Evolutionary conservation across 2,797 vertebrate genomes (phyloP).

Genomic region (Erithacus rubecula): DNA sequence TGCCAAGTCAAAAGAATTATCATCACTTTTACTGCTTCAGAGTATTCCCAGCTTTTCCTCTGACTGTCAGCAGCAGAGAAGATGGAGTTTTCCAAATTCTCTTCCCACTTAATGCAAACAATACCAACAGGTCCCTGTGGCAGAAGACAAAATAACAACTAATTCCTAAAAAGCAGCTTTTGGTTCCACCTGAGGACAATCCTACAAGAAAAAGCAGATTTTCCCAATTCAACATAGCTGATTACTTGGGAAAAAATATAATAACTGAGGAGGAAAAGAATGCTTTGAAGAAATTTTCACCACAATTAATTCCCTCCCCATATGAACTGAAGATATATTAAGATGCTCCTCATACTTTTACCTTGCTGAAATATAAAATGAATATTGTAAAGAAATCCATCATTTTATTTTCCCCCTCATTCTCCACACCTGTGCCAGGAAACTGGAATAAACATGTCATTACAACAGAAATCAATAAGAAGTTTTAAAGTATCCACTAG

Average conservation of each 20-base stretch:
- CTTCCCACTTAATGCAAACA: neutral
- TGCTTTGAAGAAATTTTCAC: neutral
- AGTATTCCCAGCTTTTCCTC: neutral
- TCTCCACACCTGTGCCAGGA: conserved; percentile 64
- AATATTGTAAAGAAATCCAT: conserved; percentile 43
- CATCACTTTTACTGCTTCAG: neutral
- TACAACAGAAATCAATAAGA: conserved; percentile 76
- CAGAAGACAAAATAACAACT: neutral
- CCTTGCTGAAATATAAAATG: conserved; percentile 28
- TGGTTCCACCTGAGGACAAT: neutral
- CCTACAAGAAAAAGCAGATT: neutral
- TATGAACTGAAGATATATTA: neutral
- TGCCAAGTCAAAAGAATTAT: neutral
- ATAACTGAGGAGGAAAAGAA: neutral
- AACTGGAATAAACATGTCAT: conserved; percentile 79
- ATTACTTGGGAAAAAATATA: neutral
- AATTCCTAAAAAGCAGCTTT: neutral
- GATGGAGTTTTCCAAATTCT: neutral
- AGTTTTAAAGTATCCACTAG: conserved; percentile 73
- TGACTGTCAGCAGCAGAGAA: neutral
- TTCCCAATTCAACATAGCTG: neutral
- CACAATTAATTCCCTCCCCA: neutral
- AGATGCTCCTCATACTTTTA: neutral
- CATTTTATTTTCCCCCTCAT: conserved; percentile 39
- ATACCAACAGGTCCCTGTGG: neutral